phyloP scores from a whole-genome alignment of 2,113 vertebrate genomes.

The Theristicus caerulescens region DNA sequence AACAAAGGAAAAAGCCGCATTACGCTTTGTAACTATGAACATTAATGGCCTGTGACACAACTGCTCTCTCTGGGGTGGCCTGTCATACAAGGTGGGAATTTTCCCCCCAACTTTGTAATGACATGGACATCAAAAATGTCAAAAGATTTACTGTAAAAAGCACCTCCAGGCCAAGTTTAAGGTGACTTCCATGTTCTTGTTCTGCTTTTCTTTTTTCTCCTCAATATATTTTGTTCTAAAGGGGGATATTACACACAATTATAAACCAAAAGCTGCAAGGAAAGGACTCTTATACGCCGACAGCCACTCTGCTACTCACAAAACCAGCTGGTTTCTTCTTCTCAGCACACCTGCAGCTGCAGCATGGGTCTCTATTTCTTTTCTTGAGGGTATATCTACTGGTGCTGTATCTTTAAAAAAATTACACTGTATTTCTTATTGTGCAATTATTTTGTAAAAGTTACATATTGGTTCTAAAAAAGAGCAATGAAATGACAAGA shows the following conservation, averaged over 20 bases:
- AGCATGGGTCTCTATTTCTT: accelerated
- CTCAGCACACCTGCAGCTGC: not conserved
- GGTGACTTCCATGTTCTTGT: not conserved
- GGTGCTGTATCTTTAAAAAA: not conserved
- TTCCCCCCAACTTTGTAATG: not conserved
- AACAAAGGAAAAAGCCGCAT: not conserved
- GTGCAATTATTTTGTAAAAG: not conserved
- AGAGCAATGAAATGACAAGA: not conserved
- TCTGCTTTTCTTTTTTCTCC: not conserved
- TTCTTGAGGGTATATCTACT: not conserved
- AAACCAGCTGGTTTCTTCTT: not conserved
- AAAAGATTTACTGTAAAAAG: not conserved
- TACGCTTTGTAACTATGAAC: not conserved
- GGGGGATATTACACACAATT: too few relatives aligned
- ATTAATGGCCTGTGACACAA: constrained; percentile 38
- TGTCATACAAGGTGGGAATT: not conserved
- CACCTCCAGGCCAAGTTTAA: not conserved
- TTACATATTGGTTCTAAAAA: not conserved
- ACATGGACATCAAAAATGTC: not conserved
- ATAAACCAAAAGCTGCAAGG: not conserved
- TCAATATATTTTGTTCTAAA: not conserved
- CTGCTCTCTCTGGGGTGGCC: not conserved
- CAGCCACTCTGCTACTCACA: not conserved
- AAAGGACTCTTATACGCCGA: not conserved
- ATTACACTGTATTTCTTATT: not conserved